Conservation (phyloP, 2,113 vertebrate species). For the Scytalopus superciliaris region DNA sequence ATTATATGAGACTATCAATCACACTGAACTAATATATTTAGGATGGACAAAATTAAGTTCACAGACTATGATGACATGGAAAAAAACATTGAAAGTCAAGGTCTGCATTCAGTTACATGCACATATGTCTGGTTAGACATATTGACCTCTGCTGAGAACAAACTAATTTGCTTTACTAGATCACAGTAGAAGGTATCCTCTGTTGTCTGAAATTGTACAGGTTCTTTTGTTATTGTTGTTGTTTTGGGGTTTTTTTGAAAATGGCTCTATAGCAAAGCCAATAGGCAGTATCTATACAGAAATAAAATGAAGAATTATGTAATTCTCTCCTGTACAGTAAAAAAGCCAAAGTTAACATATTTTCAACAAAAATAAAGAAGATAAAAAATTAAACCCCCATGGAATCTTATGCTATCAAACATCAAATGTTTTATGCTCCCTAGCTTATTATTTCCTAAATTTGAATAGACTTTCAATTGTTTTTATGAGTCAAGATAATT, state of each 20-base stretch:
- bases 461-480: neutral
- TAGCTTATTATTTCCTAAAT: neutral
- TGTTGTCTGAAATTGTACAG: neutral
- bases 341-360: neutral
- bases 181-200: neutral
- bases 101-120: neutral
- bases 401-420: neutral
- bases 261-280: neutral
- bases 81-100: neutral
- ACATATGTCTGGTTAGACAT: neutral
- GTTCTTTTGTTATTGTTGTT: neutral
- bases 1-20: neutral
- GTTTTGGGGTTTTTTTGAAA: neutral
- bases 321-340: neutral
- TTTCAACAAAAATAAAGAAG: neutral
- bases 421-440: neutral
- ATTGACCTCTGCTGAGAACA: fast-evolving
- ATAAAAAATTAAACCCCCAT: neutral
- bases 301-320: neutral
- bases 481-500: conserved; percentile 9
- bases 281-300: neutral
- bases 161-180: neutral
- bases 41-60: neutral
- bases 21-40: neutral
- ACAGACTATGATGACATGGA: neutral